Conservation (phyloP, 1,140 invertebrate species). For the Oppia nitens region DNA sequence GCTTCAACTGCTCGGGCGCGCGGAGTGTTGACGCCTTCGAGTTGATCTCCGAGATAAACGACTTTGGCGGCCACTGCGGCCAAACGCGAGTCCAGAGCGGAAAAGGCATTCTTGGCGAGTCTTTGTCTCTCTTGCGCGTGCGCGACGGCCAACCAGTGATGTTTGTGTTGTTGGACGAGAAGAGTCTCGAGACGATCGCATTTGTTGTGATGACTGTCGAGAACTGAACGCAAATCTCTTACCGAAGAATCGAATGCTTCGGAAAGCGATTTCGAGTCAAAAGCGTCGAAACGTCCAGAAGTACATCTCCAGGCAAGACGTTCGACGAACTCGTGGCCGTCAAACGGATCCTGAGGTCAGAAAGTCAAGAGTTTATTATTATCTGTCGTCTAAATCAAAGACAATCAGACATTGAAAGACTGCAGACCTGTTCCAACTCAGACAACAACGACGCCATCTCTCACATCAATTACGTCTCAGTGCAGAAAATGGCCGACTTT, state of each 20-base stretch:
- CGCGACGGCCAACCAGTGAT: constrained; percentile 58
- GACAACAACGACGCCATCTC: constrained; percentile 5
- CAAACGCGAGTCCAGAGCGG: constrained; percentile 84
- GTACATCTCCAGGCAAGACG: constrained; percentile 82
- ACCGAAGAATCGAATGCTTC: constrained; percentile 83
- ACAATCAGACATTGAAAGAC: no score
- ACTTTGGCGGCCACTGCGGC: constrained; percentile 93
- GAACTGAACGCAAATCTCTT: constrained; percentile 29
- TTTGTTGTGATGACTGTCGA: constrained; percentile 42
- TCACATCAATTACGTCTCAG: no score
- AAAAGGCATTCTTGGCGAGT: constrained; percentile 64
- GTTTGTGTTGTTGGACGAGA: constrained; percentile 68
- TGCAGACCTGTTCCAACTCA: constrained; percentile 9
- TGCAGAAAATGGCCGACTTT: constrained; percentile 32
- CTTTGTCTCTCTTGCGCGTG: constrained; percentile 74
- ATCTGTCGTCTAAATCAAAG: neutral
- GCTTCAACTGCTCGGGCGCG: constrained; percentile 83
- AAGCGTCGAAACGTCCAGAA: constrained; percentile 43
- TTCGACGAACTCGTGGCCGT: constrained; percentile 93
- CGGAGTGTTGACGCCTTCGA: constrained; percentile 90
- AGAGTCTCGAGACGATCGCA: constrained; percentile 65
- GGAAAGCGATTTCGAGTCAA: constrained; percentile 43
- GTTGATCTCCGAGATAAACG: constrained; percentile 86
- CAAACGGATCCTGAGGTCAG: constrained; percentile 62
- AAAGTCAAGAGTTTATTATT: neutral